Conservation (phyloP, 2,888 invertebrate genomes). For the Drosophila dives region DNA sequence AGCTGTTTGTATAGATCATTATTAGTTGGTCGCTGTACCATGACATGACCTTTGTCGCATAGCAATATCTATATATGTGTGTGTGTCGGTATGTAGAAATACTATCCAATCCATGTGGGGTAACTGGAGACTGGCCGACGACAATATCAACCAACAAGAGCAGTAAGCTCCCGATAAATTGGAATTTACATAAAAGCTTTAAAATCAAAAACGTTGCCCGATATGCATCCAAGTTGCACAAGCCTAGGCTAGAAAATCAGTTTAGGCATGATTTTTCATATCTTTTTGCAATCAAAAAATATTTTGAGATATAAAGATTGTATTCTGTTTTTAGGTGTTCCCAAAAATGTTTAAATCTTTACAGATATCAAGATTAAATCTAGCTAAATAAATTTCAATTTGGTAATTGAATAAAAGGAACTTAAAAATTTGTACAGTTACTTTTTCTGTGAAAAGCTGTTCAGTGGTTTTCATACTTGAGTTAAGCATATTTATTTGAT, state of each 20-base stretch:
- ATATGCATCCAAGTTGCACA: background rate
- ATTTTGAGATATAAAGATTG: background rate
- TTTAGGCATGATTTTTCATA: background rate
- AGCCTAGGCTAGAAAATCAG: background rate
- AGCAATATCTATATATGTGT: conserved; percentile 10
- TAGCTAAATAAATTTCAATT: background rate
- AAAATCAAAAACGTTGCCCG: background rate
- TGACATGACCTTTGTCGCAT: conserved; percentile 73
- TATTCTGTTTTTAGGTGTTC: background rate
- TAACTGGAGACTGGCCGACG: conserved; percentile 46
- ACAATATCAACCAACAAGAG: conserved; percentile 28
- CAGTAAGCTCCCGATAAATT: background rate
- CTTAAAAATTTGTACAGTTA: background rate
- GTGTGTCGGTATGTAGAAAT: conserved; percentile 7
- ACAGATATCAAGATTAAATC: background rate
- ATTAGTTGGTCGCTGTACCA: conserved; percentile 78
- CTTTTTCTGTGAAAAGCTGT: background rate
- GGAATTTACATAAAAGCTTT: background rate
- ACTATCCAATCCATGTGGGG: conserved; percentile 13
- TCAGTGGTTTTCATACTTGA: background rate
- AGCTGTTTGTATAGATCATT: conserved; percentile 55
- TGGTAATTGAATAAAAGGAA: background rate
- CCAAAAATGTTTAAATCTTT: background rate
- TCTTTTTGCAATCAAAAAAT: background rate
- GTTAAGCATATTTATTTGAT: background rate